These are phyloP conservation scores for Ciconia boyciana DNA, from an alignment of 2,113 vertebrate species.

Conservation along the genomic window DNA sequence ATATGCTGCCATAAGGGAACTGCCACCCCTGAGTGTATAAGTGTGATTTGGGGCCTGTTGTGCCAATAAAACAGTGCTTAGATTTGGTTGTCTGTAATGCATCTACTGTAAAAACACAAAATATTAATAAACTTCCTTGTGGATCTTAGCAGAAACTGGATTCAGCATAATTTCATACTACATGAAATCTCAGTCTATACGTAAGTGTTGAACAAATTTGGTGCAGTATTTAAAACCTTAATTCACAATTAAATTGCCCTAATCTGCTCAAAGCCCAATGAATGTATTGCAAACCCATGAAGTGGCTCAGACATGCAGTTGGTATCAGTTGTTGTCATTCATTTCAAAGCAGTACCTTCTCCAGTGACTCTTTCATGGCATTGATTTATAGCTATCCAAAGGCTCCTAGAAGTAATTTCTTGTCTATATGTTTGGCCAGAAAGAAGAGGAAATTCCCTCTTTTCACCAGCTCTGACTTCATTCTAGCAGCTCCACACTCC, in stretches of 20 bases:
- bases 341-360: background rate
- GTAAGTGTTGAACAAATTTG: background rate
- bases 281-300: background rate
- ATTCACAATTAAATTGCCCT: background rate
- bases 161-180: background rate
- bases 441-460: constrained; percentile 28
- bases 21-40: background rate
- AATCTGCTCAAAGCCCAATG: background rate
- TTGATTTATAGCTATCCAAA: background rate
- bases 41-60: background rate
- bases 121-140: background rate
- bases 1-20: background rate
- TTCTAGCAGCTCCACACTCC: background rate
- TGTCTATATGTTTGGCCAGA: background rate
- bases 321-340: background rate
- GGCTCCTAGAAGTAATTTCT: background rate
- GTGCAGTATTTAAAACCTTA: background rate
- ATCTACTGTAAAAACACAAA: background rate
- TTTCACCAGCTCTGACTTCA: background rate
- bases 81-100: background rate
- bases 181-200: background rate
- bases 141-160: background rate
- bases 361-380: background rate
- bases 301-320: background rate
- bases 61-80: background rate